Conservation (phyloP, 2,113 vertebrate species). For the Xiphophorus hellerii region DNA sequence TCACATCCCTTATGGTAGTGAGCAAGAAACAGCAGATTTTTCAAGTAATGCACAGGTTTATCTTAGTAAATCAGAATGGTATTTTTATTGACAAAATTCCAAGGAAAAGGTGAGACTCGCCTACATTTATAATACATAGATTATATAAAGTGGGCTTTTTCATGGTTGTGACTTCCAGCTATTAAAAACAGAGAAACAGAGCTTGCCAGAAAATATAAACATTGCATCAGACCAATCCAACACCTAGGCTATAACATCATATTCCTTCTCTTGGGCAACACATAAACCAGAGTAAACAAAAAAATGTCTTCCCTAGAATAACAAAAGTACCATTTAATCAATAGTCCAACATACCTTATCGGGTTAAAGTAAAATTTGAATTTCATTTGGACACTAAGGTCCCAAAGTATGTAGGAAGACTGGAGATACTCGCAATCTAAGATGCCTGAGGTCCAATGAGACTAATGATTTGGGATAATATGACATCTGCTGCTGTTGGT, state of each 20-base stretch:
- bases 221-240: not conserved
- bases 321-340: not conserved
- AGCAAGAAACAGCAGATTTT: too few relatives aligned
- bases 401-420: too few relatives aligned
- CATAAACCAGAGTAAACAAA: not conserved
- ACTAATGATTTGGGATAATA: too few relatives aligned
- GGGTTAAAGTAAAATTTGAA: too few relatives aligned
- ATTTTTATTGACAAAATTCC: not conserved
- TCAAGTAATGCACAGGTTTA: not conserved
- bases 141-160: too few relatives aligned
- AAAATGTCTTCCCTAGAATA: not conserved
- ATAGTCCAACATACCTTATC: too few relatives aligned
- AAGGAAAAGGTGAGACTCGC: not conserved
- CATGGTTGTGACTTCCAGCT: too few relatives aligned
- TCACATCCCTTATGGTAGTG: not conserved
- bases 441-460: too few relatives aligned
- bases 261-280: not conserved
- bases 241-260: not conserved
- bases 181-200: too few relatives aligned
- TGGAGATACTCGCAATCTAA: too few relatives aligned
- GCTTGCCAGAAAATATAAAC: not conserved
- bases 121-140: not conserved
- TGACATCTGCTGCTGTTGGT: too few relatives aligned
- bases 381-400: too few relatives aligned
- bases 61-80: not conserved